Evolutionary conservation across 2,797 vertebrate genomes (phyloP).

Genomic region (Hyperoplus immaculatus): DNA sequence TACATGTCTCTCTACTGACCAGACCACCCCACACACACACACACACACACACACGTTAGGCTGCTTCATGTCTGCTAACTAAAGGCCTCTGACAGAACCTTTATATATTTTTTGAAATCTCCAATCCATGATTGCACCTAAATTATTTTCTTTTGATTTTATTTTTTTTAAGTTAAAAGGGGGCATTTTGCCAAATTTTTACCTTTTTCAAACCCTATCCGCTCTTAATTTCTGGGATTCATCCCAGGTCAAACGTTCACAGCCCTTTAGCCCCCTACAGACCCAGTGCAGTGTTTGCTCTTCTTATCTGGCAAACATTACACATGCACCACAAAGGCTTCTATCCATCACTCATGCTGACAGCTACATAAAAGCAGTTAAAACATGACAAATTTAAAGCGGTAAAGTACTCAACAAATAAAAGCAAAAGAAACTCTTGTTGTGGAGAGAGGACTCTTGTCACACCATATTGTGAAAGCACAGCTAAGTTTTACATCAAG

Average conservation of each 20-base stretch:
- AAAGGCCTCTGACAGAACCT: constrained; percentile 54
- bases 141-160: constrained; percentile 23
- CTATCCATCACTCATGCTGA: constrained; percentile 64
- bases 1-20: constrained; percentile 45
- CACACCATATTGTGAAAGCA: constrained; percentile 23
- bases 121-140: constrained; percentile 28
- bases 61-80: constrained; percentile 50
- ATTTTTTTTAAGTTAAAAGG: constrained; percentile 6
- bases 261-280: constrained; percentile 1
- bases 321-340: constrained; percentile 56
- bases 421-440: neutral
- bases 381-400: constrained; percentile 44
- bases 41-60: constrained; percentile 20
- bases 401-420: constrained; percentile 32
- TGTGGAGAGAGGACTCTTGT: constrained; percentile 24
- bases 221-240: constrained; percentile 52
- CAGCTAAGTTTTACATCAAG: neutral
- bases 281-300: constrained; percentile 70
- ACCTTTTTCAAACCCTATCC: constrained; percentile 1
- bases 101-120: constrained; percentile 31
- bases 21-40: constrained; percentile 28
- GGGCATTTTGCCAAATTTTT: constrained; percentile 1
- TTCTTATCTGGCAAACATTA: constrained; percentile 81
- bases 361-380: constrained; percentile 69
- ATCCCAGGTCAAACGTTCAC: constrained; percentile 73